Evolutionary conservation across 2,797 vertebrate species (phyloP).

Genomic region (Amblyopsis hoosieri): DNA sequence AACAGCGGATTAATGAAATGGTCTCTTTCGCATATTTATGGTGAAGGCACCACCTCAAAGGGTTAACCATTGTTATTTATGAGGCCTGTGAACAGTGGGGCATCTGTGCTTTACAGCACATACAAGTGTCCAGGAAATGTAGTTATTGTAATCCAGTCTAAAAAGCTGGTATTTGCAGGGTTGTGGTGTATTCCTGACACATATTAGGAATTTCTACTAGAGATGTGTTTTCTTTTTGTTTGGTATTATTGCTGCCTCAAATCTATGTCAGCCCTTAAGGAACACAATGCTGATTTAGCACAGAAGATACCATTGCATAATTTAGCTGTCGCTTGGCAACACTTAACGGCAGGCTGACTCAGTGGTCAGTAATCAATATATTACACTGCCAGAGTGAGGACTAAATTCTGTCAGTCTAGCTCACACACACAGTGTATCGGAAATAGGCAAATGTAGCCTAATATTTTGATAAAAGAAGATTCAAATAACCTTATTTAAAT

Average conservation of each 20-base stretch:
- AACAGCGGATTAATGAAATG: slow-evolving; percentile 36
- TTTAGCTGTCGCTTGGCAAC: slow-evolving; percentile 73
- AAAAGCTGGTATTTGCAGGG: neutral
- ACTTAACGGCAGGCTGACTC: slow-evolving; percentile 63
- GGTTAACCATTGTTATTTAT: slow-evolving; percentile 58
- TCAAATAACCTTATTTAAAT: too few species aligned
- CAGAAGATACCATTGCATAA: slow-evolving; percentile 68
- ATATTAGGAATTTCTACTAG: neutral
- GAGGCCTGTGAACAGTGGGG: slow-evolving; percentile 60
- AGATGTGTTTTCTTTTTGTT: neutral
- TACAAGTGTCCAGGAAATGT: slow-evolving; percentile 50
- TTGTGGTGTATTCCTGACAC: neutral
- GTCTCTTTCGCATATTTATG: slow-evolving; percentile 23
- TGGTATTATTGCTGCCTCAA: neutral
- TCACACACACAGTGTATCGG: too few species aligned
- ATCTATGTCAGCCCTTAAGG: neutral
- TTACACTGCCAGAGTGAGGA: slow-evolving; percentile 27
- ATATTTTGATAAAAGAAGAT: too few species aligned
- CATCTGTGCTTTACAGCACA: slow-evolving; percentile 48
- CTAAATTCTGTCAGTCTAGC: too few species aligned
- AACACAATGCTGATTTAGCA: slow-evolving; percentile 34
- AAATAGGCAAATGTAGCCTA: too few species aligned
- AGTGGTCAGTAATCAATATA: slow-evolving; percentile 68
- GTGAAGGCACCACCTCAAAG: neutral
- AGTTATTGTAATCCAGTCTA: slow-evolving; percentile 27